phyloP scores from a whole-genome alignment of 2,113 vertebrate species.

The Campylorhamphus procurvoides region DNA sequence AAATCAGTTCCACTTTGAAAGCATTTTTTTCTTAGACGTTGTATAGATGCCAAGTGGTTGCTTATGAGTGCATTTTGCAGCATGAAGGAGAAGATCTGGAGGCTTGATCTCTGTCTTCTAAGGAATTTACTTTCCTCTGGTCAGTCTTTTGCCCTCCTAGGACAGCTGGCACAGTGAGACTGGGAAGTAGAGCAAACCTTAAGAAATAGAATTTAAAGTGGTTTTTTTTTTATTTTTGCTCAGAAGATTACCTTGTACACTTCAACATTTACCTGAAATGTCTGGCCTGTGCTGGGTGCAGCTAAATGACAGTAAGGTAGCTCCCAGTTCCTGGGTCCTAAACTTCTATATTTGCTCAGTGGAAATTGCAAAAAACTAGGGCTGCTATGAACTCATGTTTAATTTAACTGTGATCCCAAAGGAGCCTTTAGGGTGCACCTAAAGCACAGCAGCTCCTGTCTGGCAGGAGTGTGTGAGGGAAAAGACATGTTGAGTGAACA shows the following conservation, averaged over 20 bases:
- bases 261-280: background rate
- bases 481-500: background rate
- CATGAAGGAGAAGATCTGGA: background rate
- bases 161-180: background rate
- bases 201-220: background rate
- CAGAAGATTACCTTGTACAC: background rate
- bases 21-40: background rate
- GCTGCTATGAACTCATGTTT: background rate
- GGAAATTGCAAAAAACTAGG: background rate
- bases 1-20: background rate
- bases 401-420: background rate
- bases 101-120: background rate
- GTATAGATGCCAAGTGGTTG: accelerated
- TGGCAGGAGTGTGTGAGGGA: background rate
- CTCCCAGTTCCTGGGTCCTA: background rate
- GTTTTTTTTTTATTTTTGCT: background rate
- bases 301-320: background rate
- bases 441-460: background rate
- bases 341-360: accelerated
- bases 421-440: background rate
- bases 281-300: background rate
- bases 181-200: background rate
- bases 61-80: background rate
- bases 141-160: background rate
- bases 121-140: background rate